Conservation (phyloP, 2,797 vertebrate genomes). For the Gymnoscopelus braueri region DNA sequence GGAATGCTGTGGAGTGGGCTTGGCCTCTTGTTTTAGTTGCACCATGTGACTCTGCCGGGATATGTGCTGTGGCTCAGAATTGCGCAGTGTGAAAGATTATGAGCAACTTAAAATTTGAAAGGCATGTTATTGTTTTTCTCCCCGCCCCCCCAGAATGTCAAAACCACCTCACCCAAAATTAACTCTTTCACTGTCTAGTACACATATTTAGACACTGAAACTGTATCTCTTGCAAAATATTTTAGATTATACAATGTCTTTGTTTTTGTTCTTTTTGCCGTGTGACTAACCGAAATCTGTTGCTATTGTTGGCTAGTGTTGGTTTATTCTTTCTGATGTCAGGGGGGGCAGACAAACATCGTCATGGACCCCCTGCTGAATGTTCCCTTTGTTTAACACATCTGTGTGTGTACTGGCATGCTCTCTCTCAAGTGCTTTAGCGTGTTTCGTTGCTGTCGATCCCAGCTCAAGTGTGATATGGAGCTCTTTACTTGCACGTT, state of each 20-base stretch:
- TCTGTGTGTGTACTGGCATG: constrained; percentile 5
- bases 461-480: constrained; percentile 3
- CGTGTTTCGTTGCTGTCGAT: constrained; percentile 25
- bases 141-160: neutral
- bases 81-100: constrained; percentile 44
- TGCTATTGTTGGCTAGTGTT: constrained; percentile 32
- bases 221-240: too few relatives aligned
- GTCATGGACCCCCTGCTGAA: constrained; percentile 49
- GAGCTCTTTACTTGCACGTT: constrained; percentile 15
- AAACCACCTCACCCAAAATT: neutral
- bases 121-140: constrained; percentile 15
- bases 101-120: constrained; percentile 46
- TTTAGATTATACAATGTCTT: too few relatives aligned
- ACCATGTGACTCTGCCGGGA: constrained; percentile 58
- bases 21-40: constrained; percentile 70
- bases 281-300: neutral
- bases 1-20: constrained; percentile 81
- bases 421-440: constrained; percentile 7
- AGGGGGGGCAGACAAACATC: constrained; percentile 28
- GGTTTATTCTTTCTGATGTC: constrained; percentile 13
- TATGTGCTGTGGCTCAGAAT: constrained; percentile 51
- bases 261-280: constrained; percentile 2
- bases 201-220: too few relatives aligned
- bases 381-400: constrained; percentile 51
- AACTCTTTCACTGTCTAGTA: constrained; percentile 6